Conservation (phyloP, 2,888 invertebrate species). For the Pherbina coryleti region DNA sequence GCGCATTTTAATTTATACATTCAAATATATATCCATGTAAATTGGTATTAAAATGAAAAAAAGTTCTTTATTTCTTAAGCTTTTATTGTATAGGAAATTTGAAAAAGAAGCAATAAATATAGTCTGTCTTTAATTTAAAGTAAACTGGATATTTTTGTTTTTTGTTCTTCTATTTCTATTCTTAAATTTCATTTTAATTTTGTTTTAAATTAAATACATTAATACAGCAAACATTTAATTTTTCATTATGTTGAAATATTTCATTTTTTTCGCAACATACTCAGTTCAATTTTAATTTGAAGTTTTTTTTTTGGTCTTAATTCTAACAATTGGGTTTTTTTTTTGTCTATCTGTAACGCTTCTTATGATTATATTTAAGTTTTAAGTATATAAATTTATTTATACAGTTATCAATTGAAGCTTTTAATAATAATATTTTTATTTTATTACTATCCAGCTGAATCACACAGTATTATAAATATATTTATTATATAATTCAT, state of each 20-base stretch:
- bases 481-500: background rate
- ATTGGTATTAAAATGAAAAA: background rate
- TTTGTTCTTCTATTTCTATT: background rate
- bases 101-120: background rate
- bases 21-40: too few species aligned
- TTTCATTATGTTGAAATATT: background rate
- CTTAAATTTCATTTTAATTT: background rate
- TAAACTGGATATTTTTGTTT: slow-evolving; percentile 13
- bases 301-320: too few species aligned
- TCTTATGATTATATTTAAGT: background rate
- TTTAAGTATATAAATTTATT: background rate
- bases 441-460: background rate
- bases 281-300: background rate
- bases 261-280: background rate
- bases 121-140: slow-evolving; percentile 24
- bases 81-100: background rate
- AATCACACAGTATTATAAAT: background rate
- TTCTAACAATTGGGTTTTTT: too few species aligned
- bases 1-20: background rate
- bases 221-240: slow-evolving; percentile 13
- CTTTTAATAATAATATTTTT: background rate
- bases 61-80: background rate
- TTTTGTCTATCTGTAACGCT: background rate
- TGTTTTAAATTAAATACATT: slow-evolving; percentile 6
- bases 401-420: background rate